Evolutionary conservation across 92 coral and sea anemone species (phyloP).

Genomic region (Epizoanthus stellaris): DNA sequence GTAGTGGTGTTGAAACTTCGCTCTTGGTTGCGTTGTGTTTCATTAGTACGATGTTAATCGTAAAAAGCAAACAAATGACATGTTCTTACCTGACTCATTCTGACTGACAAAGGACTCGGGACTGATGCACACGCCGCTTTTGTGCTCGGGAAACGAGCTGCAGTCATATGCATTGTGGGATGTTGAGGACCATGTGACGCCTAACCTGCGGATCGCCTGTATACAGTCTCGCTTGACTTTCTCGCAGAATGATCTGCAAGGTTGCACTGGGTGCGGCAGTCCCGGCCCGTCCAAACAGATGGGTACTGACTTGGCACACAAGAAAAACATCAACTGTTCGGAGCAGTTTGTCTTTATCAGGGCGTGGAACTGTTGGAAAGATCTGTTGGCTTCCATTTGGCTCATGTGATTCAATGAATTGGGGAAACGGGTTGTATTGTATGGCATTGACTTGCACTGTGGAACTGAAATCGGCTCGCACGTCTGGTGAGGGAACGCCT

Average conservation of each 20-base stretch:
- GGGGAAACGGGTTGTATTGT: conserved; percentile 84
- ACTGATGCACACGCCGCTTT: conserved; percentile 74
- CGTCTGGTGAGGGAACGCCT: background rate
- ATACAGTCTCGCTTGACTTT: conserved; percentile 77
- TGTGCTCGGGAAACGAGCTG: conserved; percentile 68
- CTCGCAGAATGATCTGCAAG: conserved; percentile 83
- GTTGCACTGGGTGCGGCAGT: conserved; percentile 64
- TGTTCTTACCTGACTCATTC: conserved; percentile 33
- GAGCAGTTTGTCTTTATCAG: conserved; percentile 82
- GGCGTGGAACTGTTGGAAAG: conserved; percentile 9
- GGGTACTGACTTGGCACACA: conserved; percentile 81
- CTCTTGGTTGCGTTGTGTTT: no score
- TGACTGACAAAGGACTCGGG: conserved; percentile 64
- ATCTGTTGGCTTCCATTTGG: conserved; percentile 53
- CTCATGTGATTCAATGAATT: conserved; percentile 62
- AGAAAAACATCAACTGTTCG: conserved; percentile 69
- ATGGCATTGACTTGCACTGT: conserved; percentile 73
- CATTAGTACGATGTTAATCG: no score
- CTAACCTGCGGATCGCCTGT: conserved; percentile 48
- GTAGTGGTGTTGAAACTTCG: no score
- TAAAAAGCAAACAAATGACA: background rate
- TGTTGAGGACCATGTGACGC: conserved; percentile 58
- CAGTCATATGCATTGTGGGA: conserved; percentile 56
- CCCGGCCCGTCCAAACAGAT: conserved; percentile 64
- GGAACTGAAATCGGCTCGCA: conserved; percentile 79